These are phyloP conservation scores for Drosophila rellima DNA, from an alignment of 2,888 invertebrate genomes.

Conservation along the genomic window DNA sequence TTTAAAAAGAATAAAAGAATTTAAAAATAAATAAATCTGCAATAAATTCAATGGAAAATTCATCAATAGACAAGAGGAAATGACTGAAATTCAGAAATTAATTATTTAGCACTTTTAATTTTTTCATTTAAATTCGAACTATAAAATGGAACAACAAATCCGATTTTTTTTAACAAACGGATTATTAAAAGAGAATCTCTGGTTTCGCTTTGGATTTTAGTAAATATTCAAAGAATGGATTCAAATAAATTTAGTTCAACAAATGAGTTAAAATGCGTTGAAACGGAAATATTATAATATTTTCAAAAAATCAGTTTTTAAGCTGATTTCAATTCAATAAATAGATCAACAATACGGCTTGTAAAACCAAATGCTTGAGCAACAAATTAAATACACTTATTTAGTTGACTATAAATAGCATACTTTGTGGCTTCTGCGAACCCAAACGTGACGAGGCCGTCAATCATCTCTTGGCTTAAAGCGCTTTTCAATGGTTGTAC, in stretches of 20 bases:
- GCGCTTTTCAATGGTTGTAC: constrained; percentile 40
- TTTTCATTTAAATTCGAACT: too few relatives aligned
- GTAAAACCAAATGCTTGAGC: constrained; percentile 8
- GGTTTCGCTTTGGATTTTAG: not conserved
- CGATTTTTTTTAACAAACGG: too few relatives aligned
- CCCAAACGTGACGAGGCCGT: constrained; percentile 1
- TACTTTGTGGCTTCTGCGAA: constrained; percentile 22
- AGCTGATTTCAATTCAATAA: not conserved
- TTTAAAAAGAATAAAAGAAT: not conserved
- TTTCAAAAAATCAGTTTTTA: not conserved
- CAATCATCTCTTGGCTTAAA: constrained; percentile 46
- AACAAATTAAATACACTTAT: constrained; percentile 23
- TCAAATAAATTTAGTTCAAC: too few relatives aligned
- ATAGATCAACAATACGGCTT: constrained; percentile 8
- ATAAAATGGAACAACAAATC: not conserved
- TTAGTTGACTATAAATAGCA: constrained; percentile 16
- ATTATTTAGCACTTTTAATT: too few relatives aligned
- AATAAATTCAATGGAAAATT: not conserved
- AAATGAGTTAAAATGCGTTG: not conserved
- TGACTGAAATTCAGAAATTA: not conserved
- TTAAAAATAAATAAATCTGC: too few relatives aligned
- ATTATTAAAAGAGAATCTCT: too few relatives aligned
- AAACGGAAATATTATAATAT: not conserved
- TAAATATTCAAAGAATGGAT: not conserved
- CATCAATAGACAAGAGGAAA: not conserved